Conservation (phyloP, 2,797 vertebrate species). For the Myotis findleyi region DNA sequence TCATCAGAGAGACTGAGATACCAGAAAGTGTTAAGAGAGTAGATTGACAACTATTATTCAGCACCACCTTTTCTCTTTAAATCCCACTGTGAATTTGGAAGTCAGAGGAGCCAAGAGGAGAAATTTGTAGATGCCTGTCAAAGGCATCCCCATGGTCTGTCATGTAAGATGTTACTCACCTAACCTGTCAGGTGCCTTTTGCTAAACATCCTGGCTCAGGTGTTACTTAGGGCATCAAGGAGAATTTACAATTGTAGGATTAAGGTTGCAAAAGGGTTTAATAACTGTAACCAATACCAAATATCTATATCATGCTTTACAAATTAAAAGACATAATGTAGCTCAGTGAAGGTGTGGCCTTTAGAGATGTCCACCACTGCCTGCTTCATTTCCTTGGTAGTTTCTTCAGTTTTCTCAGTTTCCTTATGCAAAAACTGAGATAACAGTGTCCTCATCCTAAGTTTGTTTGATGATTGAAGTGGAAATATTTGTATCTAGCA, state of each 20-base stretch:
- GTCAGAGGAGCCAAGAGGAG: background rate
- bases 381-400: background rate
- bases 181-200: background rate
- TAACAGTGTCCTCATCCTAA: background rate
- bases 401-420: conserved; percentile 13
- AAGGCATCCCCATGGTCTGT: background rate
- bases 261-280: background rate
- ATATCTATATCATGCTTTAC: background rate
- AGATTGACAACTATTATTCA: background rate
- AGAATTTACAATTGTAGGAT: background rate
- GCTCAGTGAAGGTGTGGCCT: background rate
- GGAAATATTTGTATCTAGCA: background rate
- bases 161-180: background rate
- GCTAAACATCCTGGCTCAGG: background rate
- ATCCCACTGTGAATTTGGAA: background rate
- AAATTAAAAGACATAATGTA: background rate
- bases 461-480: background rate
- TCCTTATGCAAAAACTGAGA: background rate
- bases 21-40: background rate
- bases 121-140: background rate
- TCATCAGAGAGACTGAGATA: background rate
- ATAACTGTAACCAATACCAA: background rate
- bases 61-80: background rate
- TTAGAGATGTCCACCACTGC: background rate
- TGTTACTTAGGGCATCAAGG: background rate